phyloP scores from a whole-genome alignment of 1,140 invertebrate species.

The Metopolophium dirhodum region DNA sequence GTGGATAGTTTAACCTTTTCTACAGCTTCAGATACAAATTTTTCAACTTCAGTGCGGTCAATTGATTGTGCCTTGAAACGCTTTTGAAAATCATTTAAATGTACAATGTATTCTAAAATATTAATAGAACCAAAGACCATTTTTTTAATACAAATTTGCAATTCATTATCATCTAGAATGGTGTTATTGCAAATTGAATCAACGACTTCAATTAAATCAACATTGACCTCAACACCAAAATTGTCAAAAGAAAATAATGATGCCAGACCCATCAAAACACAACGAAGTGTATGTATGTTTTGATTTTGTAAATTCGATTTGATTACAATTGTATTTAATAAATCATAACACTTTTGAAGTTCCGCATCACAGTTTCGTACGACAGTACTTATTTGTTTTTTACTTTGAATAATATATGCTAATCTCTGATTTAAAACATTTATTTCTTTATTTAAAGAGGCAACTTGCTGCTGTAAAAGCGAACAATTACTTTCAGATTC shows the following conservation, averaged over 20 bases:
- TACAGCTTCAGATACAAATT: conserved; percentile 27
- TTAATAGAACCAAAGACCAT: not conserved
- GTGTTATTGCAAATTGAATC: not conserved
- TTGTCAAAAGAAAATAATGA: conserved; percentile 33
- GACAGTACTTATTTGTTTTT: not conserved
- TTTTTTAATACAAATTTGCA: conserved; percentile 23
- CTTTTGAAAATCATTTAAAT: not conserved
- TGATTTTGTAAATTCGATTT: conserved; percentile 37
- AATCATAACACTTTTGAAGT: conserved; percentile 18
- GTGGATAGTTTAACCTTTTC: conserved; percentile 23
- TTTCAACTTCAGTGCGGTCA: conserved; percentile 7
- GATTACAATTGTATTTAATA: not conserved
- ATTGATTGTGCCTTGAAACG: not conserved
- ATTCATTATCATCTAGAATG: not conserved
- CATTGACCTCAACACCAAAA: not conserved
- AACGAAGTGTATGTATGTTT: not conserved
- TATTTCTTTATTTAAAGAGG: conserved; percentile 3
- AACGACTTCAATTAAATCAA: not conserved
- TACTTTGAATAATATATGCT: not conserved
- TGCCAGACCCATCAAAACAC: conserved; percentile 9
- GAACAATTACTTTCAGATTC: conserved; percentile 38
- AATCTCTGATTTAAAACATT: conserved; percentile 1
- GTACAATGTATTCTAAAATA: not conserved
- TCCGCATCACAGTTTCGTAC: conserved; percentile 5
- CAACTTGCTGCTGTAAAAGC: conserved; percentile 29